Evolutionary conservation across 2,113 vertebrate genomes (phyloP).

Genomic region (Collichthys lucidus): DNA sequence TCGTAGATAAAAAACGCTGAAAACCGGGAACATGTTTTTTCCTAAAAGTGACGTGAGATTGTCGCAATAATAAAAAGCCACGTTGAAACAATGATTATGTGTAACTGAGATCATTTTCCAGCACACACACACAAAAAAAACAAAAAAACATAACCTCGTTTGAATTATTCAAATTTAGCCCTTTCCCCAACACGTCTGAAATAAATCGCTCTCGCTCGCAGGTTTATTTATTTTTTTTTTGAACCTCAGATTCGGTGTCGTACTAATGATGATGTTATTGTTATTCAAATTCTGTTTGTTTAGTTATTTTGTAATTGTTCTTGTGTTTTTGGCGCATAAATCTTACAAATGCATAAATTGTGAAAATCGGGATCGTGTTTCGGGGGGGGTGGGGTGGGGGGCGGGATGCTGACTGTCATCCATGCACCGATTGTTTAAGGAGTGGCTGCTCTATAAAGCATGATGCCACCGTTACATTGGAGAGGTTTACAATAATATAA

Average conservation of each 20-base stretch:
- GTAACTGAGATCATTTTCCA: neutral
- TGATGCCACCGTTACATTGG: neutral
- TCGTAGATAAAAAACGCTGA: neutral
- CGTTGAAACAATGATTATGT: neutral
- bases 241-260: neutral
- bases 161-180: neutral
- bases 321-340: neutral
- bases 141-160: neutral
- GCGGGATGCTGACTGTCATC: too few species aligned
- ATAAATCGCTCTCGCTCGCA: neutral
- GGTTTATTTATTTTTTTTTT: neutral
- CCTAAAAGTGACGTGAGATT: neutral
- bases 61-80: neutral
- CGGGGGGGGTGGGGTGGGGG: too few species aligned
- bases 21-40: neutral
- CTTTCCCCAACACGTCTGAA: neutral
- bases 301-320: neutral
- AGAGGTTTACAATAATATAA: slow-evolving; percentile 1
- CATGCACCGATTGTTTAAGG: neutral
- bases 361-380: too few species aligned
- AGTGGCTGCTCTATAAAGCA: neutral
- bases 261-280: neutral
- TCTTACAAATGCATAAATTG: slow-evolving; percentile 4
- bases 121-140: neutral
- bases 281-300: slow-evolving; percentile 2